Base-by-base conservation (phyloP, 2,888 invertebrate species). In the Blomia tropicalis region DNA sequence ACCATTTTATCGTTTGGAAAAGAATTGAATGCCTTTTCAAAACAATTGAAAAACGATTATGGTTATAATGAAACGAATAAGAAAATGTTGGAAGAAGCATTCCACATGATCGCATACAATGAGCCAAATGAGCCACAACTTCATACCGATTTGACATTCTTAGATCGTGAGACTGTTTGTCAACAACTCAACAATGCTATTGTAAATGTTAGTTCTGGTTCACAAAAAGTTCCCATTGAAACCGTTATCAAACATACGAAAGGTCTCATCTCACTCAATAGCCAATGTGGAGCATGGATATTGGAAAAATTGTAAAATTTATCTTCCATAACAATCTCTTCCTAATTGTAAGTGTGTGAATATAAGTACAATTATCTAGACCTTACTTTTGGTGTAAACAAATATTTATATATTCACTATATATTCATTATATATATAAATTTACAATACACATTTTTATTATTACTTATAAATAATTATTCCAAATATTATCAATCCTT, bases 101-200 rank as follows among this genome's bases (percentile, higher is more conserved):
- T 95, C 79, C 93, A 93, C 78, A 80, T 96, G 73, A 79, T 96
- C 73, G 95, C 95, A 58, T 96, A 96, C 77, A 86, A 90, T 70
- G 93, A 96, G 79, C 96, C 95, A 31, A 93, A 91, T 91, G 84
- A 83, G 72, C 92, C 92, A 76, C 93, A 93, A 22, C 85, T 95
- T 66, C 92, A 92, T 66, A 90, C 89, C 85, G 91, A 93, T 76
- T 79, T 96, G 70, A 85, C 91, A 75, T 87, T 93, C n/a, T 81
- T 85, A 69, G 87, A 92, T 72, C 81, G 96, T 71, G 95, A 96
- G 77, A 84, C 86, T 60, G 87, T 95, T 65, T 92, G 91, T 79
- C 88, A 89, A 71, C 87, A 90, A 72, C 83, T 96, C 71, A 96
- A 96, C 79, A 91, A 93, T 71, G 93, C 95, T 75, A 95, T 96